A percentile compares a stretch with the other conserved stretches of the same genome.
These are phyloP conservation scores for Sphinx pinastri DNA, from an alignment of 2,888 invertebrate genomes.

Conservation along the genomic window DNA sequence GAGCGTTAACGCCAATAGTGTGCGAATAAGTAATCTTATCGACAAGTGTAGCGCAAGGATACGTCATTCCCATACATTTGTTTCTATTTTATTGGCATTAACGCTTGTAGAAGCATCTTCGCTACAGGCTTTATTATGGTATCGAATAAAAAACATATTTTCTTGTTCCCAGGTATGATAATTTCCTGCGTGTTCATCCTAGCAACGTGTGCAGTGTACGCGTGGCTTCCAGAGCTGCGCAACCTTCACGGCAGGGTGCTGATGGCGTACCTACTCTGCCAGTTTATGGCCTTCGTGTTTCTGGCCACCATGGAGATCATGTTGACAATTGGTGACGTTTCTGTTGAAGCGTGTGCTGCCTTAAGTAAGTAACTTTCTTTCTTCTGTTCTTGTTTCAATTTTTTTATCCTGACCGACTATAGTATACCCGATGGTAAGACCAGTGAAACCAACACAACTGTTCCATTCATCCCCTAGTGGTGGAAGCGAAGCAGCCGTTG, in stretches of 20 bases:
- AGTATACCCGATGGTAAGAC: no score
- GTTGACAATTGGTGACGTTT: slow-evolving; percentile 48
- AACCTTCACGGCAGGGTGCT: slow-evolving; percentile 90
- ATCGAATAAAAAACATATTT: not conserved
- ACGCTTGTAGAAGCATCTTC: no score
- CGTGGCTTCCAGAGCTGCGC: slow-evolving; percentile 87
- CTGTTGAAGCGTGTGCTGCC: slow-evolving; percentile 37
- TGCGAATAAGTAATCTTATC: no score
- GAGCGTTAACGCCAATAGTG: no score
- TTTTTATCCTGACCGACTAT: no score
- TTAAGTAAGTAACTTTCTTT: slow-evolving; percentile 67
- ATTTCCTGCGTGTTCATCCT: slow-evolving; percentile 90
- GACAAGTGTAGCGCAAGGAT: no score
- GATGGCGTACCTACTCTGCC: slow-evolving; percentile 88
- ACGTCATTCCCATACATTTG: no score
- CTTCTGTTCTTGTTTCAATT: not conserved
- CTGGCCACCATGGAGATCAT: slow-evolving; percentile 81
- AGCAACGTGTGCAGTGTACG: slow-evolving; percentile 88
- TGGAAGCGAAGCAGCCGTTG: no score
- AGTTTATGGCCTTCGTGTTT: slow-evolving; percentile 85
- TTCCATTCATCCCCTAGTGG: no score
- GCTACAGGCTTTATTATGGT: no score
- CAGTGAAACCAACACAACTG: no score
- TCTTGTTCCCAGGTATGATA: slow-evolving; percentile 84
- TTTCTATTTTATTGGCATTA: no score